Conservation (phyloP, 2,797 vertebrate genomes). For the Clamator glandarius region DNA sequence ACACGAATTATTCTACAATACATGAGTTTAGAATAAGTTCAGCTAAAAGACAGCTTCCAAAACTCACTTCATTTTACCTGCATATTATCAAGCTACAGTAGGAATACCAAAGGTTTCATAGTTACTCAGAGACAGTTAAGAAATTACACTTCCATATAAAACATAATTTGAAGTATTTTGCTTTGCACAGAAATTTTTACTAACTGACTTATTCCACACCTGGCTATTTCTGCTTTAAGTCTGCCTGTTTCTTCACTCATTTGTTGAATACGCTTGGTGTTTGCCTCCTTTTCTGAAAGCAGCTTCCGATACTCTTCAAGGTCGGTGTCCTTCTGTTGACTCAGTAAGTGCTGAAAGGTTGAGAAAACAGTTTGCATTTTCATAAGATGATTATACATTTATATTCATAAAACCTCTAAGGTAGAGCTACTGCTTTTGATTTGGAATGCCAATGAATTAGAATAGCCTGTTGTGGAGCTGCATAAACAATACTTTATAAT, state of each 20-base stretch:
- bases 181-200: neutral
- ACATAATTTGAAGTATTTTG: neutral
- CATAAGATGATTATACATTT: neutral
- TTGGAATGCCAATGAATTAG: neutral
- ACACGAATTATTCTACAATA: neutral
- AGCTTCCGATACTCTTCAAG: constrained; percentile 94
- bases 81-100: neutral
- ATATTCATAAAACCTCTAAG: neutral
- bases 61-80: neutral
- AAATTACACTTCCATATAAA: neutral
- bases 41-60: neutral
- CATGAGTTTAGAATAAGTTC: neutral
- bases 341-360: constrained; percentile 87
- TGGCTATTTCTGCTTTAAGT: constrained; percentile 89
- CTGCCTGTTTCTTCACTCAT: constrained; percentile 88
- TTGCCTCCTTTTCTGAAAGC: constrained; percentile 90
- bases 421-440: neutral
- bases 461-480: neutral
- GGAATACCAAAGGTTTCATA: neutral
- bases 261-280: constrained; percentile 93
- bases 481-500: neutral
- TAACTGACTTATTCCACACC: constrained; percentile 76
- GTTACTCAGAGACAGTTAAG: neutral
- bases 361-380: neutral
- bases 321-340: constrained; percentile 95